Evolutionary conservation across 2,797 vertebrate genomes (phyloP).

Genomic region (Garrulus glandarius): DNA sequence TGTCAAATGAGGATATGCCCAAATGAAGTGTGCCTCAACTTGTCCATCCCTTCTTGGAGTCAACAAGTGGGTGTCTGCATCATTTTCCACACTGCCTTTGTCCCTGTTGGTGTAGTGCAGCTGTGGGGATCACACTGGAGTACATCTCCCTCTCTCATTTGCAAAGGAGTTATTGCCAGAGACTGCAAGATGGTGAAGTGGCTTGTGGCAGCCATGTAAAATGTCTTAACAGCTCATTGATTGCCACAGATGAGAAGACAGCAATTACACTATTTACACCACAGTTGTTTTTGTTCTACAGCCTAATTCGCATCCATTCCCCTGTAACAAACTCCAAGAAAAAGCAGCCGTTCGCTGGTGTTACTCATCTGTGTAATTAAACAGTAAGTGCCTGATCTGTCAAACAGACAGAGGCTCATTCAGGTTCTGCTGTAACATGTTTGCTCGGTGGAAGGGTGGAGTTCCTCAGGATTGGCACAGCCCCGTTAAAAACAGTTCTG

Average conservation of each 20-base stretch:
- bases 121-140: not conserved
- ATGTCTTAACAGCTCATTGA: constrained; percentile 49
- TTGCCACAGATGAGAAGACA: constrained; percentile 47
- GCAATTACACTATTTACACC: constrained; percentile 55
- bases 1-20: not conserved
- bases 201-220: not conserved
- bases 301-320: not conserved
- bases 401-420: not conserved
- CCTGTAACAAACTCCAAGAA: not conserved
- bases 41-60: not conserved
- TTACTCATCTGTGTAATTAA: constrained; percentile 63
- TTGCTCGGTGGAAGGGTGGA: not conserved
- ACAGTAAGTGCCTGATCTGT: constrained; percentile 9
- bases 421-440: not conserved
- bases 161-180: not conserved
- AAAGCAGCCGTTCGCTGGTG: not conserved
- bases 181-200: not conserved
- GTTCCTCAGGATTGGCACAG: not conserved
- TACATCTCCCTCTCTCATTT: not conserved
- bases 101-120: not conserved
- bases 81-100: accelerated
- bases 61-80: not conserved
- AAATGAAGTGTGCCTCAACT: not conserved
- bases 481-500: not conserved
- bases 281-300: constrained; percentile 55